Base-by-base conservation (phyloP, 2,888 invertebrate species). In the Laspeyria flexula region DNA sequence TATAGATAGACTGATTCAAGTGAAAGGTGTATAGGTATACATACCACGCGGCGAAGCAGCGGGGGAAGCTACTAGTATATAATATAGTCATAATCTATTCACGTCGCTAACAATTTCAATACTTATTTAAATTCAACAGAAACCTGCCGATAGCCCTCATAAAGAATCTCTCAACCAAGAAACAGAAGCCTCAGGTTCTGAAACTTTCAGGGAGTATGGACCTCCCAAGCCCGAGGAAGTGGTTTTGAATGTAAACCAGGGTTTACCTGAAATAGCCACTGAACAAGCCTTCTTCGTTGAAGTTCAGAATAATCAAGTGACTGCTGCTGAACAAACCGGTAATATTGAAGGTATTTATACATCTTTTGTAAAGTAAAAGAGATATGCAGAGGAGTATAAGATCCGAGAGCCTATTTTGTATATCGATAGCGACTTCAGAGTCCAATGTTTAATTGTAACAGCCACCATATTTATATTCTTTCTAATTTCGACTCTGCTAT, bases 191-290 rank as follows among this genome's bases (percentile, higher is more conserved):
- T 91, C 92, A 16, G 90, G 90, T 0, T 91, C 91, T 7, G 91
- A 93, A 41, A 86, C 88, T 40, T 89, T 93, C 11, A 85, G 86
- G 46, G 88, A 91, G 52, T 93, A 93, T 53, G 88, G 89, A 11
- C 90, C 93, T 5, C 92, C 93, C 4, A 90, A 90, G 31, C 78
- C 76, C 0, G 64, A 69, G 0, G 81, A 84, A 4, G 67, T 7
- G 27, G 56, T n/a, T 75, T 77, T 81, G n/a, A 56, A 77, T 3
- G 72, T 73, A 1, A 75, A 74, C 51, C 90, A 90, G 45, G 81
- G 73, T 0, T 70, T 90, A 0, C 91, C 90, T 7, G 86, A 86
- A 38, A 75, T 71, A 0, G 75, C 64, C 10, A 86, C 78, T 15
- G 88, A 87, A 23, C 85, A 85, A 48, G 59, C 73, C 1, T 89